A percentile compares a stretch with the other conserved stretches of the same genome.
These are phyloP conservation scores for Sinodicranocentrus sp. DNA, from an alignment of 2,888 invertebrate genomes.

Conservation along the genomic window DNA sequence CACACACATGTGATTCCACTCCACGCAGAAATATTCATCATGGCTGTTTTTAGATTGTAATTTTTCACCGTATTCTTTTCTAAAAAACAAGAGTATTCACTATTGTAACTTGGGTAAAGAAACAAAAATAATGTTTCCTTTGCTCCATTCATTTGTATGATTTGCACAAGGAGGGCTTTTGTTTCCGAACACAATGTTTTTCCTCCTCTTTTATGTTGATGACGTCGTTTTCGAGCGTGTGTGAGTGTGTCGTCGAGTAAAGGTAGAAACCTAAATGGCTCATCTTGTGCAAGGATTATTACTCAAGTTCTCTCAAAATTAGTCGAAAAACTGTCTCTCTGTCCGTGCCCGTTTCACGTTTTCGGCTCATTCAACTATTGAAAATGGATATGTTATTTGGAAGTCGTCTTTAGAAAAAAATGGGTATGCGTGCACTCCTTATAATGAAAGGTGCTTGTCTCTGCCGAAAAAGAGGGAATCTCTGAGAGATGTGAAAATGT, in stretches of 20 bases:
- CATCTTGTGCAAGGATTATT: conserved; percentile 6
- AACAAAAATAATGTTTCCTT: too few relatives aligned
- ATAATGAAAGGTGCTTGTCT: too few relatives aligned
- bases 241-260: conserved; percentile 3
- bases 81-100: too few relatives aligned
- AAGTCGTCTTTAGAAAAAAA: too few relatives aligned
- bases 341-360: background rate
- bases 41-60: too few relatives aligned
- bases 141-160: too few relatives aligned
- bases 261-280: conserved; percentile 24
- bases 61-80: too few relatives aligned
- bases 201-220: background rate
- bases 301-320: conserved; percentile 15
- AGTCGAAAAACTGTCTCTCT: conserved; percentile 10
- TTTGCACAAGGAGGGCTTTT: too few relatives aligned
- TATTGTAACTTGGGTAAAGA: too few relatives aligned
- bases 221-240: conserved; percentile 9
- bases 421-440: too few relatives aligned
- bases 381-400: conserved; percentile 15
- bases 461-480: too few relatives aligned
- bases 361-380: conserved; percentile 11
- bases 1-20: background rate
- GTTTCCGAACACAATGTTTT: background rate
- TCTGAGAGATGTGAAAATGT: background rate
- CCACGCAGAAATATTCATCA: background rate